These are phyloP conservation scores for Centroberyx gerrardi DNA, from an alignment of 2,797 vertebrate species.

Conservation along the genomic window DNA sequence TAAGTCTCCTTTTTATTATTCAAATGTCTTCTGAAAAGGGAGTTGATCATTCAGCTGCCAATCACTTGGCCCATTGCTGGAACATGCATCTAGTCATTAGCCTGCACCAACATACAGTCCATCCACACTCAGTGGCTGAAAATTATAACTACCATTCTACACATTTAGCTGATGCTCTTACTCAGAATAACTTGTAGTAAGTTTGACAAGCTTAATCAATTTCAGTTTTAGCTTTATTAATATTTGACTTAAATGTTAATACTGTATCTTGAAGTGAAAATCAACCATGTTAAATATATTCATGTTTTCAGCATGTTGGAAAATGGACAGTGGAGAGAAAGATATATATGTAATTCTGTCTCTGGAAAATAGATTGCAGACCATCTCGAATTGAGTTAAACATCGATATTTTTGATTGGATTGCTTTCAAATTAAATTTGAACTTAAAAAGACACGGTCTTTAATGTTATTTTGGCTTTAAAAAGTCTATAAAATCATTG, in stretches of 20 bases:
- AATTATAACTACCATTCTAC: constrained; percentile 17
- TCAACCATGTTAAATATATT: constrained; percentile 2
- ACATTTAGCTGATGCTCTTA: constrained; percentile 26
- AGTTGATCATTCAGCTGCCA: constrained; percentile 50
- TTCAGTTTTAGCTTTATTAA: background rate
- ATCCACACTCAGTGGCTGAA: constrained; percentile 2
- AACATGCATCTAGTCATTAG: constrained; percentile 12
- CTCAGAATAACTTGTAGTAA: constrained; percentile 1
- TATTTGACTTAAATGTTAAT: constrained; percentile 21
- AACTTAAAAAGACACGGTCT: constrained; percentile 60
- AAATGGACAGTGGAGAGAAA: constrained; percentile 46
- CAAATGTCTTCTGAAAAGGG: constrained; percentile 26
- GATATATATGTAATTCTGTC: constrained; percentile 64
- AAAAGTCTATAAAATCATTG: constrained; percentile 68
- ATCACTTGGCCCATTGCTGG: constrained; percentile 36
- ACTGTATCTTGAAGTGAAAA: constrained; percentile 32
- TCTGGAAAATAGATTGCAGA: constrained; percentile 59
- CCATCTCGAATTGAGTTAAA: constrained; percentile 68
- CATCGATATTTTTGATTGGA: constrained; percentile 74
- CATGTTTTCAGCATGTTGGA: constrained; percentile 30
- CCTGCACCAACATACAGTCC: background rate
- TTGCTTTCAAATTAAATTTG: constrained; percentile 80
- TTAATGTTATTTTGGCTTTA: constrained; percentile 67
- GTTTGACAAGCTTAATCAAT: background rate
- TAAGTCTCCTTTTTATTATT: constrained; percentile 48